Percentiles rank a stretch among this genome's conserved stretches.
These are phyloP conservation scores for Eilema caniola DNA, from an alignment of 2,888 invertebrate genomes.

Conservation along the genomic window DNA sequence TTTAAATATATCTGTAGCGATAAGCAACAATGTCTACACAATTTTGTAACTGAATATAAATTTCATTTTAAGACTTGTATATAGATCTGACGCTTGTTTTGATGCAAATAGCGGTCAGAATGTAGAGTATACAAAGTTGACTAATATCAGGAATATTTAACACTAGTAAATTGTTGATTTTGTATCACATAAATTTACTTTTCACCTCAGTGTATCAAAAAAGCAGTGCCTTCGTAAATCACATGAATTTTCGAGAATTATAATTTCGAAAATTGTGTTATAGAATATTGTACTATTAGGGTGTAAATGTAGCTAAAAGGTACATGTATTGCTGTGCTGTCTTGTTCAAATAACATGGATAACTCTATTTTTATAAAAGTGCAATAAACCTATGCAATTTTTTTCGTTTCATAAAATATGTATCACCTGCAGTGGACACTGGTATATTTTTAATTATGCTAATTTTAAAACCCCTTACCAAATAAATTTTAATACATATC, in stretches of 20 bases:
- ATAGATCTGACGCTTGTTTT: constrained; percentile 12
- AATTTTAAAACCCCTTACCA: constrained; percentile 14
- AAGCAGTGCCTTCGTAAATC: constrained; percentile 80
- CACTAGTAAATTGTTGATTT: constrained; percentile 39
- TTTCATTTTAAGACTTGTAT: not conserved
- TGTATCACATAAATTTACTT: constrained; percentile 56
- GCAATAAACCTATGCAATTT: not conserved
- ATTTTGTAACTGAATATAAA: not conserved
- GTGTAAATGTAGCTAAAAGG: constrained; percentile 38
- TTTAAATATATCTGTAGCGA: not conserved
- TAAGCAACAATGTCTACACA: not conserved
- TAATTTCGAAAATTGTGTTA: constrained; percentile 50
- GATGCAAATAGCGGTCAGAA: not conserved
- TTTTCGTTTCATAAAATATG: not conserved
- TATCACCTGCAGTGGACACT: not conserved
- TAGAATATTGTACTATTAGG: constrained; percentile 47
- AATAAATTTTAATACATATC: constrained; percentile 39
- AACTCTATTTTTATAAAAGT: constrained; percentile 3
- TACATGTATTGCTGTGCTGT: constrained; percentile 28
- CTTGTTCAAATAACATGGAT: not conserved
- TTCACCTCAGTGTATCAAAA: constrained; percentile 58
- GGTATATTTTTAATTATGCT: not conserved
- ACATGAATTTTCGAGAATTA: constrained; percentile 59
- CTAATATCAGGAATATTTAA: constrained; percentile 22
- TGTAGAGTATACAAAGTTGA: not conserved